These are phyloP conservation scores for Panthera tigris DNA, from an alignment of 2,113 vertebrate species.

Conservation along the genomic window DNA sequence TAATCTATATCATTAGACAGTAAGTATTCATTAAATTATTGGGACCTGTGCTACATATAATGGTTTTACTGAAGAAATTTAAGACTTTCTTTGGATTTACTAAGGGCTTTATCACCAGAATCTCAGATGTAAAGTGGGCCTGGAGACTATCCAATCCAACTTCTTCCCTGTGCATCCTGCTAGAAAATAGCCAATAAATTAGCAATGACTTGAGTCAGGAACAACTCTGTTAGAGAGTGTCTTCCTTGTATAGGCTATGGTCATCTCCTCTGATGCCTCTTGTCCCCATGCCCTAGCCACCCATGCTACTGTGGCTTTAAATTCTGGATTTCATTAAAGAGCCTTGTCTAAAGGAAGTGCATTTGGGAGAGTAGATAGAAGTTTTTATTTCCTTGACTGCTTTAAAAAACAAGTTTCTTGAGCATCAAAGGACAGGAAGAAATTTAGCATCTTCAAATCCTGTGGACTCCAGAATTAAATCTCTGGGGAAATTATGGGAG, in stretches of 20 bases:
- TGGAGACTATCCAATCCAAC: neutral
- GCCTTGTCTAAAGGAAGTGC: neutral
- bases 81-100: neutral
- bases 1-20: neutral
- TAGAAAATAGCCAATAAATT: neutral
- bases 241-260: neutral
- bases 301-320: neutral
- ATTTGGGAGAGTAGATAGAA: neutral
- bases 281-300: neutral
- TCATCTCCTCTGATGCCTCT: neutral
- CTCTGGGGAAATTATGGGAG: neutral
- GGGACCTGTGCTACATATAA: neutral
- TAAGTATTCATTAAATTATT: neutral
- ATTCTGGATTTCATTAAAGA: conserved; percentile 43
- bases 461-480: neutral
- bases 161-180: neutral
- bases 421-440: neutral
- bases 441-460: conserved; percentile 32
- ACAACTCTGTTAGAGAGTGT: neutral
- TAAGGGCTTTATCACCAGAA: neutral
- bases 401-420: conserved; percentile 50
- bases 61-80: neutral
- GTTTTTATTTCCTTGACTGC: neutral
- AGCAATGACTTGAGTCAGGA: neutral
- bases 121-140: neutral